Evolutionary conservation across 2,113 vertebrate species (phyloP).

Genomic region (Cariama cristata): DNA sequence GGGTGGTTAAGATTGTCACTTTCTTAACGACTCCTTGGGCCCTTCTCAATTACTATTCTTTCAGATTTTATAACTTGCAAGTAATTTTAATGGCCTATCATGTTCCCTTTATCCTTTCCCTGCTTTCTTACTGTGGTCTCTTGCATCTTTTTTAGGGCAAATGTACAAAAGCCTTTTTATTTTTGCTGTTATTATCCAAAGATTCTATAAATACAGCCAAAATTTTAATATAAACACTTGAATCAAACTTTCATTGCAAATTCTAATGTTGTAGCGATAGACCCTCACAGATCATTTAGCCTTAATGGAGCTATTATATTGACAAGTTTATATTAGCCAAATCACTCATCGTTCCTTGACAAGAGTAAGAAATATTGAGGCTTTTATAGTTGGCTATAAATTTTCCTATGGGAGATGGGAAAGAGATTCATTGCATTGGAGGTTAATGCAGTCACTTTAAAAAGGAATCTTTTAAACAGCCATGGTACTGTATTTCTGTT

Average conservation of each 20-base stretch:
- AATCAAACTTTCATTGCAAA: not conserved
- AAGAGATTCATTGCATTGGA: slow-evolving; percentile 11
- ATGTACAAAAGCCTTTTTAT: not conserved
- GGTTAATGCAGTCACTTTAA: slow-evolving; percentile 17
- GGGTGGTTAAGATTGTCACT: not conserved
- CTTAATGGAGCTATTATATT: slow-evolving; percentile 8
- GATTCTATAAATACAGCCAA: not conserved
- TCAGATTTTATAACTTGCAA: not conserved
- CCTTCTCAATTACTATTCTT: not conserved
- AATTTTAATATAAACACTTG: not conserved
- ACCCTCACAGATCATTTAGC: not conserved
- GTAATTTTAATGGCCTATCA: not conserved
- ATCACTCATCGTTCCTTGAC: slow-evolving; percentile 13
- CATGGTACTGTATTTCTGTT: not conserved
- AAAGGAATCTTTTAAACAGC: slow-evolving; percentile 2
- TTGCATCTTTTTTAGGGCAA: not conserved
- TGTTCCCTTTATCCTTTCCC: not conserved
- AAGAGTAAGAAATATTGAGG: slow-evolving; percentile 12
- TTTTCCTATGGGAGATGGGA: not conserved
- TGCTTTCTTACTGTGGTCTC: not conserved
- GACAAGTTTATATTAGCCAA: slow-evolving; percentile 16
- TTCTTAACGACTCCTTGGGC: not conserved
- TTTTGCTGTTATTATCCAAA: not conserved
- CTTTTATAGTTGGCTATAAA: slow-evolving; percentile 13
- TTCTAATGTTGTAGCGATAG: not conserved